Percentiles rank a stretch among this genome's conserved stretches.
phyloP scores from a whole-genome alignment of 2,113 vertebrate genomes.

The Phalacrocorax carbo region DNA sequence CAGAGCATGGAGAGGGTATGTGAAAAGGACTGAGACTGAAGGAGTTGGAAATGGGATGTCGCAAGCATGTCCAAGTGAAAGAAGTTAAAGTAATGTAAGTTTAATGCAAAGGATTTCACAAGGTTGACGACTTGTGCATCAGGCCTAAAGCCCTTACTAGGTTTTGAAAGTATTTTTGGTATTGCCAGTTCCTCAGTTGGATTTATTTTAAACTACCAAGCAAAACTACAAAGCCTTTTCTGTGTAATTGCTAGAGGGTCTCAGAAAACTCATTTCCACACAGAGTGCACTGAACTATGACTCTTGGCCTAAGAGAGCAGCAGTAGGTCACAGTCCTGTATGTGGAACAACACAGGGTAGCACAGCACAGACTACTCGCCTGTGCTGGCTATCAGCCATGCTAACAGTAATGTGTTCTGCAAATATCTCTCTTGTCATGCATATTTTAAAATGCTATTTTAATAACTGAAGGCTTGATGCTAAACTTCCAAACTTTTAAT shows the following conservation, averaged over 20 bases:
- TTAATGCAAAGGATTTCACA: background rate
- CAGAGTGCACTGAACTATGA: background rate
- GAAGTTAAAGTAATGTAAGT: background rate
- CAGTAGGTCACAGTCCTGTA: background rate
- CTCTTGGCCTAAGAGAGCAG: background rate
- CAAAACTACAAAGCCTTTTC: background rate
- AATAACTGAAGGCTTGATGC: background rate
- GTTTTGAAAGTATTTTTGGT: background rate
- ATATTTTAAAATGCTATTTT: conserved; percentile 7
- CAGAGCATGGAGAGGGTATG: background rate
- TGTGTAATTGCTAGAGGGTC: background rate
- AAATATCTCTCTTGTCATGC: background rate
- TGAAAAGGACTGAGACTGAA: background rate
- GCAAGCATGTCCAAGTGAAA: background rate
- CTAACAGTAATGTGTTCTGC: background rate
- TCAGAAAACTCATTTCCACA: background rate
- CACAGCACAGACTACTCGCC: background rate
- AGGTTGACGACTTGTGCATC: background rate
- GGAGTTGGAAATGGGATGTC: background rate
- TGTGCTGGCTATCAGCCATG: background rate
- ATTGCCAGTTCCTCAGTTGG: background rate
- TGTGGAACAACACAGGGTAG: background rate
- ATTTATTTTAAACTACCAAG: background rate
- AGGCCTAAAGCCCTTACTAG: background rate
- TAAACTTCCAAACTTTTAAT: background rate